Conservation (phyloP, 2,797 vertebrate genomes). For the Pachyuromys duprasi region DNA sequence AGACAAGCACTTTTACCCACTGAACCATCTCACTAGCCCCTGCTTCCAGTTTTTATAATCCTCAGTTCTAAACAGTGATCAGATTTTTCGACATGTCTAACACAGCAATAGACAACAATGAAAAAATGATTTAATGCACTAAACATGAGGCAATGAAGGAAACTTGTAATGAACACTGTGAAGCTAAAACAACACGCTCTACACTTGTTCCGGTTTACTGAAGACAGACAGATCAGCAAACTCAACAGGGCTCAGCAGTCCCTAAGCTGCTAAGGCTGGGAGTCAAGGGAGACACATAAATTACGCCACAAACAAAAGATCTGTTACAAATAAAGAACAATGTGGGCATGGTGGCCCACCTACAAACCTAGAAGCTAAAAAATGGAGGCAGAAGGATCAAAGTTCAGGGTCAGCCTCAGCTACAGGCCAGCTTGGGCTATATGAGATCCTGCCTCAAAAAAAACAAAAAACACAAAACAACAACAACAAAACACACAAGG, state of each 20-base stretch:
- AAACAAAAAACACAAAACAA: too few relatives aligned
- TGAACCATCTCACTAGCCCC: not conserved
- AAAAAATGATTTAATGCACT: not conserved
- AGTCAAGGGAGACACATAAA: not conserved
- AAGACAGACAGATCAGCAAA: not conserved
- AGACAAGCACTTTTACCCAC: not conserved
- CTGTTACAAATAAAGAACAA: not conserved
- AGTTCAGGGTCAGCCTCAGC: not conserved
- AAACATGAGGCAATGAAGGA: not conserved
- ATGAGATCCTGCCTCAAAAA: not conserved
- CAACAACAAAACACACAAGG: not conserved
- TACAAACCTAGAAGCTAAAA: not conserved
- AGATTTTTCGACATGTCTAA: not conserved
- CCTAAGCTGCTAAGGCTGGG: not conserved
- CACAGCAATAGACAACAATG: constrained; percentile 19
- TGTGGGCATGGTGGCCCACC: not conserved
- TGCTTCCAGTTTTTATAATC: constrained; percentile 17
- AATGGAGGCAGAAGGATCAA: too few relatives aligned
- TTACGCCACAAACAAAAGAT: not conserved
- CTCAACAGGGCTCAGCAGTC: not conserved
- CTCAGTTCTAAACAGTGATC: not conserved
- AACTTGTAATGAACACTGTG: not conserved
- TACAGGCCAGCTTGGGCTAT: not conserved
- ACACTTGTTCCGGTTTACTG: not conserved
- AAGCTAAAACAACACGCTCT: not conserved